phyloP scores from a whole-genome alignment of 2,113 vertebrate genomes.

The Columba livia region DNA sequence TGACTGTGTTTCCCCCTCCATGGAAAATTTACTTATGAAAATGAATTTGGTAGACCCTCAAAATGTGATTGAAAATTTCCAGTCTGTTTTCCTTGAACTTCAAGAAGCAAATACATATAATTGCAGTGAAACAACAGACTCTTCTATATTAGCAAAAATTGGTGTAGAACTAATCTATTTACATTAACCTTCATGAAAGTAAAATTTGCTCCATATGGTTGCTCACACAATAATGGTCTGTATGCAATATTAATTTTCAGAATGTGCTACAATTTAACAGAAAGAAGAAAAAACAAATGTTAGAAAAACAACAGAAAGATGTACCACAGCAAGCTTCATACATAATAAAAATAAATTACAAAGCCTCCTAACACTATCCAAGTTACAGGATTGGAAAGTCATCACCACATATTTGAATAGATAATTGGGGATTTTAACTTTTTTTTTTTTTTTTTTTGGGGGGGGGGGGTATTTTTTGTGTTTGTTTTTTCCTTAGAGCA shows the following conservation, averaged over 20 bases:
- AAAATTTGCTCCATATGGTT: background rate
- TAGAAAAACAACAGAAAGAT: background rate
- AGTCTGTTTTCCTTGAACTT: background rate
- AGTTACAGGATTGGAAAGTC: background rate
- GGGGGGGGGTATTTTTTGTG: background rate
- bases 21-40: background rate
- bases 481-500: background rate
- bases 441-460: background rate
- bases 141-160: background rate
- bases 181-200: background rate
- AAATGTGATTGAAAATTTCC: background rate
- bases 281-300: background rate
- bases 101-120: background rate
- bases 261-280: background rate
- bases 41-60: background rate
- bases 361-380: background rate
- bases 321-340: background rate
- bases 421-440: fast-evolving
- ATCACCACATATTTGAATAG: background rate
- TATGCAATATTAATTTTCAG: background rate
- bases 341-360: background rate
- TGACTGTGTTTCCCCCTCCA: background rate
- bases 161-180: background rate
- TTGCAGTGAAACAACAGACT: background rate
- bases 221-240: background rate